These are phyloP conservation scores for Eurytoma californica DNA, from an alignment of 2,888 invertebrate genomes.

Conservation along the genomic window DNA sequence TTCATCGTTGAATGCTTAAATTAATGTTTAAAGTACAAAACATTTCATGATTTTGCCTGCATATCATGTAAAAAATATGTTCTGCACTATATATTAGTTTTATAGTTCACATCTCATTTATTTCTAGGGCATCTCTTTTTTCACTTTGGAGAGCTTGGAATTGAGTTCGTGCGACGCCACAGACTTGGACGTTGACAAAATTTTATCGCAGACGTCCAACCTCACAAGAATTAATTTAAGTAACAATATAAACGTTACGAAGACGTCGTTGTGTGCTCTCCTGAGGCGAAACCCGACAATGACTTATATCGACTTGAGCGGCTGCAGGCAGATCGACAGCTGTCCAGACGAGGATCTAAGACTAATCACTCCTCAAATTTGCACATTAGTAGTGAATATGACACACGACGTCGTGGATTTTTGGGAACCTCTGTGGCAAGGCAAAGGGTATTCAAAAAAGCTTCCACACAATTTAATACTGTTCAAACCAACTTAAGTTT, in stretches of 20 bases:
- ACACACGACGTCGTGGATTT: conserved; percentile 59
- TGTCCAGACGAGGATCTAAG: conserved; percentile 60
- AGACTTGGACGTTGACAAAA: conserved; percentile 65
- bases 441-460: conserved; percentile 60
- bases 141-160: conserved; percentile 67
- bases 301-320: conserved; percentile 65
- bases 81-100: too few species aligned
- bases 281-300: conserved; percentile 66
- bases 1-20: too few species aligned
- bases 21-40: too few species aligned
- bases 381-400: conserved; percentile 67
- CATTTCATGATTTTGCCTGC: too few species aligned
- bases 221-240: conserved; percentile 64
- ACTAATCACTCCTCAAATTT: conserved; percentile 65
- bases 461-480: conserved; percentile 65
- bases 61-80: too few species aligned
- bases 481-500: conserved; percentile 62
- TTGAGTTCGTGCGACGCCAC: conserved; percentile 66
- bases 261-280: conserved; percentile 61
- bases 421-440: conserved; percentile 69
- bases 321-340: conserved; percentile 63
- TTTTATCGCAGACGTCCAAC: conserved; percentile 65
- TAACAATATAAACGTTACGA: conserved; percentile 66
- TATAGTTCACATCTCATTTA: not conserved
- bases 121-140: conserved; percentile 57